phyloP scores from a whole-genome alignment of 2,888 invertebrate species.

The Athripsodes cinereus region DNA sequence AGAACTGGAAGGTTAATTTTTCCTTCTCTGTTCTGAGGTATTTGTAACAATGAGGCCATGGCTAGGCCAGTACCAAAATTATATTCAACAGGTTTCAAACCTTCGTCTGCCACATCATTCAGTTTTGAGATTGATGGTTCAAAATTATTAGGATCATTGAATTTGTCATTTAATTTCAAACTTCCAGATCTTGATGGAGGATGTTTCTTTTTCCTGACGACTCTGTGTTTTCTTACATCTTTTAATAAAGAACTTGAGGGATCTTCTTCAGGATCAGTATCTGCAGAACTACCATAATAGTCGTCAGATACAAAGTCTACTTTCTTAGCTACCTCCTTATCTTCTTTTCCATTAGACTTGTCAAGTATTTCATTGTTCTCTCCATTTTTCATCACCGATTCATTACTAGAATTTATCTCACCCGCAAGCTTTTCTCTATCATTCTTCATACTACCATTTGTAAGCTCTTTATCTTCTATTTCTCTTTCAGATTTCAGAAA shows the following conservation, averaged over 20 bases:
- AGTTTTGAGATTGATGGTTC: conserved; percentile 28
- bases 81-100: conserved; percentile 44
- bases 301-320: not conserved
- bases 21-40: conserved; percentile 30
- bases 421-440: too few relatives aligned
- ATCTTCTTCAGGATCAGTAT: conserved; percentile 25
- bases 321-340: not conserved
- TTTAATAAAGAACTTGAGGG: conserved; percentile 34
- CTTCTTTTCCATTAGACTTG: not conserved
- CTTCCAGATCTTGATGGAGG: conserved; percentile 30
- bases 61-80: conserved; percentile 47
- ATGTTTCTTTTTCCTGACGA: conserved; percentile 37
- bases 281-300: not conserved
- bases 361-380: not conserved
- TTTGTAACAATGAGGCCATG: conserved; percentile 44
- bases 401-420: not conserved
- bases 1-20: conserved; percentile 32
- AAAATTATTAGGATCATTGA: not conserved
- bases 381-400: not conserved
- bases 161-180: not conserved
- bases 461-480: too few relatives aligned
- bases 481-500: too few relatives aligned
- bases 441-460: too few relatives aligned
- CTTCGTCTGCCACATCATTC: conserved; percentile 35
- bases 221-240: conserved; percentile 39